These are phyloP conservation scores for Dolichopus griseipennis DNA, from an alignment of 2,888 invertebrate genomes.

Conservation along the genomic window DNA sequence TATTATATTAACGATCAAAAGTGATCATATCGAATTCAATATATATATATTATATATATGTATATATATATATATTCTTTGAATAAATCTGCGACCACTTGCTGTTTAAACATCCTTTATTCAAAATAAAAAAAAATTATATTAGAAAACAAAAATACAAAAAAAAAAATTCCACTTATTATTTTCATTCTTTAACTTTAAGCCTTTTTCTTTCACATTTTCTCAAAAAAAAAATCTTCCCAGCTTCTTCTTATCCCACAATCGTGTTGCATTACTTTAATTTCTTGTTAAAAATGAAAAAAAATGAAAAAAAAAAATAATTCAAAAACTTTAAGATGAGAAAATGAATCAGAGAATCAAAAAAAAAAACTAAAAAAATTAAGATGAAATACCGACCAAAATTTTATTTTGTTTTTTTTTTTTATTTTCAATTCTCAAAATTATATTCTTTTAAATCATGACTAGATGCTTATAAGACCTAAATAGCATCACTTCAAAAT, in stretches of 20 bases:
- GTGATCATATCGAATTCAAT: background rate
- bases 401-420: too few species aligned
- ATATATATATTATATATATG: too few species aligned
- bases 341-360: too few species aligned
- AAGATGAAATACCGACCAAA: background rate
- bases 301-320: background rate
- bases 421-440: too few species aligned
- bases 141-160: too few species aligned
- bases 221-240: background rate
- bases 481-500: slow-evolving; percentile 1
- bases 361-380: too few species aligned
- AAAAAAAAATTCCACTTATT: background rate
- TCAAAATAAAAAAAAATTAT: background rate
- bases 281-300: background rate
- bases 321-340: too few species aligned
- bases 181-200: background rate
- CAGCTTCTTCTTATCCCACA: slow-evolving; percentile 3
- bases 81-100: slow-evolving; percentile 1
- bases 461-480: background rate
- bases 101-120: background rate
- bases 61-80: background rate
- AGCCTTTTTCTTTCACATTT: background rate
- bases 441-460: background rate
- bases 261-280: background rate
- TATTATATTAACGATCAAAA: background rate